phyloP scores from a whole-genome alignment of 2,113 vertebrate species.

The Synchiropus splendidus region DNA sequence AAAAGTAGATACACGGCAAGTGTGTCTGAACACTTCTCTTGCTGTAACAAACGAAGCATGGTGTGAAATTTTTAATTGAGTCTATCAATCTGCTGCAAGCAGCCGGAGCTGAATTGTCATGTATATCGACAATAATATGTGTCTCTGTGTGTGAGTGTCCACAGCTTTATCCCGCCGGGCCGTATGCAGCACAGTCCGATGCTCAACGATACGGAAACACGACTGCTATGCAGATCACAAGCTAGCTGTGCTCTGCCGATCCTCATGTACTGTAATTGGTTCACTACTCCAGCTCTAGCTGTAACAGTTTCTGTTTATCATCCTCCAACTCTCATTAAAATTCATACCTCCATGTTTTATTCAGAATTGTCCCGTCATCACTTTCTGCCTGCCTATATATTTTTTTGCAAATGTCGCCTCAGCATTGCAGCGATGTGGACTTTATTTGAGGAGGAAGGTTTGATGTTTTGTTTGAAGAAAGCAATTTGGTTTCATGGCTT shows the following conservation, averaged over 20 bases:
- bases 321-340: conserved; percentile 11
- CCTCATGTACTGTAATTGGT: conserved; percentile 7
- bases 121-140: no score
- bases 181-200: conserved; percentile 15
- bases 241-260: conserved; percentile 14
- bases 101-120: no score
- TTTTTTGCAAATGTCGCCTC: conserved; percentile 3
- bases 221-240: conserved; percentile 25
- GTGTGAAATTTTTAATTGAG: no score
- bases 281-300: conserved; percentile 3
- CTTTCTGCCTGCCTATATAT: conserved; percentile 6
- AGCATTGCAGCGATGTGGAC: background rate
- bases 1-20: no score
- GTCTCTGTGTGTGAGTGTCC: conserved; percentile 4
- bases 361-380: background rate
- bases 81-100: no score
- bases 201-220: conserved; percentile 20
- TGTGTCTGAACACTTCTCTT: no score
- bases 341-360: conserved; percentile 6
- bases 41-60: no score
- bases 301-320: conserved; percentile 3
- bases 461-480: no score
- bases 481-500: no score
- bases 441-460: no score
- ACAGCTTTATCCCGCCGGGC: no score